A percentile compares a stretch with the other conserved stretches of the same genome.
These are phyloP conservation scores for Lutjanus campechanus DNA, from an alignment of 2,797 vertebrate genomes.

Conservation along the genomic window DNA sequence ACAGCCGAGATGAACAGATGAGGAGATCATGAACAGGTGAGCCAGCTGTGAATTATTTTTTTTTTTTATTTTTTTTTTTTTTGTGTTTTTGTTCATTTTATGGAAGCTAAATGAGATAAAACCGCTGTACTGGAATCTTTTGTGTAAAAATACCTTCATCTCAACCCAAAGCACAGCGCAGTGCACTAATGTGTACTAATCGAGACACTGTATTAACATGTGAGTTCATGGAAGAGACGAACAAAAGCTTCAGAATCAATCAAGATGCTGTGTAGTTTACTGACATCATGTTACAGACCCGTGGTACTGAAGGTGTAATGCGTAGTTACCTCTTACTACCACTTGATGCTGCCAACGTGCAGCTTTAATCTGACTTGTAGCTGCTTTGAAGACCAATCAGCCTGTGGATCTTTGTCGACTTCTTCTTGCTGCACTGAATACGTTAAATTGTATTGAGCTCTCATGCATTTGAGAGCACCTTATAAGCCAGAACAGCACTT, in stretches of 20 bases:
- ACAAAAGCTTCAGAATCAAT: conserved; percentile 9
- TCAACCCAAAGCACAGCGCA: conserved; percentile 18
- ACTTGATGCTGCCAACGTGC: conserved; percentile 20
- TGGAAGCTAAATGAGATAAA: conserved; percentile 3
- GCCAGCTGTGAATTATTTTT: conserved; percentile 28
- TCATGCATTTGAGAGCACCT: neutral
- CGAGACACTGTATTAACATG: conserved; percentile 17
- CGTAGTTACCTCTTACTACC: conserved; percentile 33
- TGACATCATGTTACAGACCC: neutral
- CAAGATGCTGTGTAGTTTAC: conserved; percentile 33
- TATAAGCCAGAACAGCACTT: neutral
- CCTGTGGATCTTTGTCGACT: conserved; percentile 43
- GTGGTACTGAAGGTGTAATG: neutral
- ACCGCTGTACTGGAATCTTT: conserved; percentile 14
- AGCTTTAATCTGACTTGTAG: conserved; percentile 19
- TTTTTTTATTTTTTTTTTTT: neutral
- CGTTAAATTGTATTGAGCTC: conserved; percentile 1
- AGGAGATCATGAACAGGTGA: conserved; percentile 22
- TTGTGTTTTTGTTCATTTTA: conserved; percentile 14
- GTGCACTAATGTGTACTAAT: conserved; percentile 13
- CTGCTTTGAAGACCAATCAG: conserved; percentile 35
- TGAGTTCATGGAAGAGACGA: neutral
- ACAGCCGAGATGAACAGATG: conserved; percentile 9
- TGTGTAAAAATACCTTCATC: conserved; percentile 12
- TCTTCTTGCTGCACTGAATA: conserved; percentile 43